A percentile compares a stretch with the other conserved stretches of the same genome.
These are phyloP conservation scores for Tetrao urogallus DNA, from an alignment of 2,113 vertebrate genomes.

Conservation along the genomic window DNA sequence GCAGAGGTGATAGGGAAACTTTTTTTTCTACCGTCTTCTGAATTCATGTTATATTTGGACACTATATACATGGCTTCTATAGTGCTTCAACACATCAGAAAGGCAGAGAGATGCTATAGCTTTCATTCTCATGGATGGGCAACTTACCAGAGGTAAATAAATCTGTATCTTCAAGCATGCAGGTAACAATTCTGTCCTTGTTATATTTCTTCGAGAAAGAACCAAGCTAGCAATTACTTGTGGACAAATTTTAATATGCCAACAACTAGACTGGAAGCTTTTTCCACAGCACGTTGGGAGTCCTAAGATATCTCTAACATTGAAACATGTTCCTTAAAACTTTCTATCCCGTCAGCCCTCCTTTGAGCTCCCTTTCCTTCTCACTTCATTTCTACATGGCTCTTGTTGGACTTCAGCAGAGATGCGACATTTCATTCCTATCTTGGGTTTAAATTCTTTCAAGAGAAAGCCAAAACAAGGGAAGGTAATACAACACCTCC, in stretches of 20 bases:
- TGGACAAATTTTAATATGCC: neutral
- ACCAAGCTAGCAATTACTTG: neutral
- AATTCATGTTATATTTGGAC: neutral
- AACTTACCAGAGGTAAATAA: neutral
- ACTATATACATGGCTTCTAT: neutral
- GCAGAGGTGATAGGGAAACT: neutral
- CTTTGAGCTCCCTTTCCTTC: neutral
- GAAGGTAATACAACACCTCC: neutral
- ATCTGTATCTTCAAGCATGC: neutral
- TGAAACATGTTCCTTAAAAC: neutral
- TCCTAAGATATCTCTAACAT: neutral
- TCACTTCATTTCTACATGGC: neutral
- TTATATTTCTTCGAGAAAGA: neutral
- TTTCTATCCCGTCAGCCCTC: neutral
- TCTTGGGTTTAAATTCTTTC: neutral
- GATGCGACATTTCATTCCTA: neutral
- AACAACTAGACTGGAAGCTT: neutral
- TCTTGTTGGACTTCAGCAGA: neutral
- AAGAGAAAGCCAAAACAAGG: constrained; percentile 17
- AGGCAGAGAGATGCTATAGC: neutral
- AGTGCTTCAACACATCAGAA: neutral
- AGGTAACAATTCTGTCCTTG: neutral
- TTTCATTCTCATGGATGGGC: neutral
- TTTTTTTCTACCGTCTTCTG: neutral
- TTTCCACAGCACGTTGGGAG: neutral